Percentiles rank a stretch among this genome's conserved stretches.
These are phyloP conservation scores for Parauchenoglanis punctatus DNA, from an alignment of 2,797 vertebrate genomes.

Conservation along the genomic window DNA sequence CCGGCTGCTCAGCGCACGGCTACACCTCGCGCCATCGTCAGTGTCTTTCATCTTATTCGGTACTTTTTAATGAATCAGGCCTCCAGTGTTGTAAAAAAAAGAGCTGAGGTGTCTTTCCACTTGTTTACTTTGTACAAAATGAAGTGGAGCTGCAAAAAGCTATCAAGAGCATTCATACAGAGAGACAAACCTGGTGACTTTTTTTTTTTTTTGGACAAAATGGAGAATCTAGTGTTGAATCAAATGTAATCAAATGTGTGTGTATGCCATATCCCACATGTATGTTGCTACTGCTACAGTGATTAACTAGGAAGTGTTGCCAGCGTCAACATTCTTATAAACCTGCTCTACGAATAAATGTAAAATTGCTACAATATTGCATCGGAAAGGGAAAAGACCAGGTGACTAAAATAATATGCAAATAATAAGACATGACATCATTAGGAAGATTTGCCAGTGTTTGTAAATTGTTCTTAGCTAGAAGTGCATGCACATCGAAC, in stretches of 20 bases:
- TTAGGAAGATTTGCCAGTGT: neutral
- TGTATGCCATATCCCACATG: conserved; percentile 32
- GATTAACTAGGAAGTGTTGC: conserved; percentile 6
- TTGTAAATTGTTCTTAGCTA: neutral
- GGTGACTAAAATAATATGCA: conserved; percentile 28
- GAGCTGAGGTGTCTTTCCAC: neutral
- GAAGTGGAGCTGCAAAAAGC: neutral
- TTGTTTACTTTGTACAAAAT: neutral
- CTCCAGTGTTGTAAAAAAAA: neutral
- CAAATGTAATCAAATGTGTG: neutral
- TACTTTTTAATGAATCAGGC: conserved; percentile 1
- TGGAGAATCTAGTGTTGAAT: neutral
- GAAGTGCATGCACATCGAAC: neutral
- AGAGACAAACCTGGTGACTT: neutral
- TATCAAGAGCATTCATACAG: neutral
- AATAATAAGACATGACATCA: neutral
- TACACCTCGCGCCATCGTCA: conserved; percentile 1
- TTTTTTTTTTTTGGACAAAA: neutral
- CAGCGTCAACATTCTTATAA: neutral
- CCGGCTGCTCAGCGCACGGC: conserved; percentile 12
- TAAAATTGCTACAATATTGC: neutral
- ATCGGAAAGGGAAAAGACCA: neutral
- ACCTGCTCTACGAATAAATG: neutral
- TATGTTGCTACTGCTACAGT: neutral
- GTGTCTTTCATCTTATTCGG: conserved; percentile 13